Evolutionary conservation across 2,113 vertebrate genomes (phyloP).

Genomic region (Ramphastos sulfuratus): DNA sequence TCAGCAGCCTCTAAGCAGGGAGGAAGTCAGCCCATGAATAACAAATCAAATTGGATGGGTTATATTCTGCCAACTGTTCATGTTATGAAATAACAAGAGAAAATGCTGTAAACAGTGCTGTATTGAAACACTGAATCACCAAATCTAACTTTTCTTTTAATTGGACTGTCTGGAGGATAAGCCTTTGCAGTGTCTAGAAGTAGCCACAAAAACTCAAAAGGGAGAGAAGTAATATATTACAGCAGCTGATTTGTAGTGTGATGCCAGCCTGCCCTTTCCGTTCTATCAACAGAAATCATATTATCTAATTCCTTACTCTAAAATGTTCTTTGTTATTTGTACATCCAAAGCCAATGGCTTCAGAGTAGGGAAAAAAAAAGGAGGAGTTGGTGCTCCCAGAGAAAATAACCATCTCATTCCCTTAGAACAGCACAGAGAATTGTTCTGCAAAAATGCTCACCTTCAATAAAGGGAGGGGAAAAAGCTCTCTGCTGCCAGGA

Average conservation of each 20-base stretch:
- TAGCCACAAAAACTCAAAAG: neutral
- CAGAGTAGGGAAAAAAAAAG: neutral
- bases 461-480: neutral
- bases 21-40: neutral
- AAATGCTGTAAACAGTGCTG: neutral
- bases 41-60: neutral
- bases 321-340: neutral
- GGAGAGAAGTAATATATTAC: neutral
- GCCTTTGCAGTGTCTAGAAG: neutral
- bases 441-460: neutral
- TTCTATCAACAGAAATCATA: neutral
- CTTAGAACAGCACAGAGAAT: neutral
- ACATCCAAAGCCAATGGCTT: neutral
- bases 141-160: conserved; percentile 15
- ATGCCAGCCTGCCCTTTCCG: neutral
- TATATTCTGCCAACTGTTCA: neutral
- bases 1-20: neutral
- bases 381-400: neutral
- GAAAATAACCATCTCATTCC: neutral
- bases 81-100: conserved; percentile 15
- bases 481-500: neutral
- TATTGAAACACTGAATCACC: neutral
- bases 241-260: neutral
- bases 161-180: conserved; percentile 20
- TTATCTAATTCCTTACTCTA: neutral